Evolutionary conservation across 2,888 invertebrate species (phyloP), one percentile per base, ranked within the genome.

Genomic region (Athetis lepigone): DNA sequence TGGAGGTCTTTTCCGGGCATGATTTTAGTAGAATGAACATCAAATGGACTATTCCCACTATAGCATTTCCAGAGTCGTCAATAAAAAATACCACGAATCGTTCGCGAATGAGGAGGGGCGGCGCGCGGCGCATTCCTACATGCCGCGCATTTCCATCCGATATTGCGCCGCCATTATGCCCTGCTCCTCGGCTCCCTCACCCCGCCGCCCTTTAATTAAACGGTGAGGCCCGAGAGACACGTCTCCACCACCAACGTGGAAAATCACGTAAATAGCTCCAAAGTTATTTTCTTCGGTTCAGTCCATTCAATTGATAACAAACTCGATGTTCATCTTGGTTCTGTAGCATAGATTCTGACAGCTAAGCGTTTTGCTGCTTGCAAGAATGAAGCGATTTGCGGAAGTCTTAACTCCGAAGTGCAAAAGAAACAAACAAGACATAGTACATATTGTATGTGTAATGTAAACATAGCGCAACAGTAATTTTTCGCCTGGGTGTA

Each of bases 81-180:
- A 93, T 95, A 95, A 95, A 95, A 95, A 94, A 95, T 94, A 90
- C 94, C 94, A 92, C 88, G 92, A 92, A 94, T 95, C 89, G 93
- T 90, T 93, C 89, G 90, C 92, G 91, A 92, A 90, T 92, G 90
- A 91, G 89, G 88, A 90, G 91, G 90, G 91, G 92, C 84, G 91
- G 92, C 89, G 92, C 88, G 91, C 90, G 93, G 92, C 93, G 93
- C 93, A 94, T 95, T 95, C 95, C 95, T 92, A 94, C 94, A 94
- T 95, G 93, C 95, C 95, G 92, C 92, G 93, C 94, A 95, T 94
- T 94, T 95, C 94, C 94, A 94, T 95, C 94, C 94, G 92, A 94
- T 95, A 95, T 95, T 95, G 94, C 94, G 94, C 93, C 92, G 93
- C 93, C 93, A 95, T 95, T 94, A 94, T 94, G 90, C 93, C 93